phyloP scores from a whole-genome alignment of 2,797 vertebrate genomes.

The Sebastes hubbsi region DNA sequence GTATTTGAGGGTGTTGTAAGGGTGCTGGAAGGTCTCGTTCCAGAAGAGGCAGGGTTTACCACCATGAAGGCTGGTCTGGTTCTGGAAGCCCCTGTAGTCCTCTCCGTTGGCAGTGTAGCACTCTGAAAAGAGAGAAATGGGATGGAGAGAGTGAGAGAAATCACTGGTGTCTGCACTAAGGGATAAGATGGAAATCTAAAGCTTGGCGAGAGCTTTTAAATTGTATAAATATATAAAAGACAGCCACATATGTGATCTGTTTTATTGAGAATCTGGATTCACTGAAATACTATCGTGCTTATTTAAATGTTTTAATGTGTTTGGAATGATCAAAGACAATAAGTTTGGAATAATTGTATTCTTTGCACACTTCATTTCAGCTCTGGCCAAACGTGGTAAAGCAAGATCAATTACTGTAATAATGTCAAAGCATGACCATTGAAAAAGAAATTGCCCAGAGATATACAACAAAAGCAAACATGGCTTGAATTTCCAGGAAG shows the following conservation, averaged over 20 bases:
- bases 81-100: constrained; percentile 94
- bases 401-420: constrained; percentile 60
- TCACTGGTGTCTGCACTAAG: constrained; percentile 1
- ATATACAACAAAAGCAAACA: constrained; percentile 60
- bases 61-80: constrained; percentile 88
- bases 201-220: constrained; percentile 35
- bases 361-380: constrained; percentile 23
- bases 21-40: constrained; percentile 98
- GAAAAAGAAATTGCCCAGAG: constrained; percentile 14
- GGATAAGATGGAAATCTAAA: constrained; percentile 46
- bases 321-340: constrained; percentile 42
- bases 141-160: not conserved
- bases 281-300: constrained; percentile 7
- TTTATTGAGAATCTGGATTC: constrained; percentile 50
- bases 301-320: constrained; percentile 41
- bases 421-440: constrained; percentile 43
- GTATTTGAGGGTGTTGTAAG: constrained; percentile 96
- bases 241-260: constrained; percentile 41
- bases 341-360: constrained; percentile 28
- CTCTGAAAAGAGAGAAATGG: constrained; percentile 79
- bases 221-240: constrained; percentile 1
- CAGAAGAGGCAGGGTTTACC: constrained; percentile 96
- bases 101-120: constrained; percentile 96
- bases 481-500: constrained; percentile 70
- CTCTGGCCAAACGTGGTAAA: constrained; percentile 38